Base-by-base conservation (phyloP, 2,797 vertebrate genomes). In the Spea hammondii region DNA sequence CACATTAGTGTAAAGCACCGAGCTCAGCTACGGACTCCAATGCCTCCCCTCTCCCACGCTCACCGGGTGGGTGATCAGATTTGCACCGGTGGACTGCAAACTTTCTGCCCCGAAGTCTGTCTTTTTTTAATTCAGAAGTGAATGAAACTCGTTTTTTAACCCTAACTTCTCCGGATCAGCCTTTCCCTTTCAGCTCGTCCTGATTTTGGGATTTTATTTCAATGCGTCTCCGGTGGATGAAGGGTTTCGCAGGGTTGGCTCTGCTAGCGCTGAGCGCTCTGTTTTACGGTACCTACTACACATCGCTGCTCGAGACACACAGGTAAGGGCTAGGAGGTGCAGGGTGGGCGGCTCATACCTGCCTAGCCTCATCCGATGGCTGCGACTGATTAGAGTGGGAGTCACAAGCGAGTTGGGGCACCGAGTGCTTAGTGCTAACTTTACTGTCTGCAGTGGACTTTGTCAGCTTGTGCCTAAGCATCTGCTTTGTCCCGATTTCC, bases 261-360 rank as follows among this genome's bases (percentile, higher is more conserved):
- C 68, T 49, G 17, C 46, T 81, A 50, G 48, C 53, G 3, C 50
- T 80, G 46, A 49, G 62, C 6, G 79, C 69, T 4, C 11, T 77
- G 6, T 76, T 81, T 32, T 81, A 81, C 68, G 69, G 79, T 12
- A 53, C 67, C 13, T 81, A 81, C 48, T 81, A 81, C 51, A 77
- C 68, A 13, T 72, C 68, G 2, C n/a, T 81, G 68, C 69, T 77
- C 12, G 5, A 50, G 11, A 3, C 54, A 5, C 13, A 2, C 67
- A 81, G 79, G 79, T 81, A 76, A 80, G 66, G 6, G 9, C 5
- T 7, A 4, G 50, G 32, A 47, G 54, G 49, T 5, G 5, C 14
- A 10, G 62, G 1, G 73, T 54, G 11, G 51, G 51, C 7, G 32
- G 32, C 32, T 32, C 32, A 32, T 32, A 54, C 51, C 11, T 54